Conservation (phyloP, 2,888 invertebrate species). For the Lasius fuliginosus region DNA sequence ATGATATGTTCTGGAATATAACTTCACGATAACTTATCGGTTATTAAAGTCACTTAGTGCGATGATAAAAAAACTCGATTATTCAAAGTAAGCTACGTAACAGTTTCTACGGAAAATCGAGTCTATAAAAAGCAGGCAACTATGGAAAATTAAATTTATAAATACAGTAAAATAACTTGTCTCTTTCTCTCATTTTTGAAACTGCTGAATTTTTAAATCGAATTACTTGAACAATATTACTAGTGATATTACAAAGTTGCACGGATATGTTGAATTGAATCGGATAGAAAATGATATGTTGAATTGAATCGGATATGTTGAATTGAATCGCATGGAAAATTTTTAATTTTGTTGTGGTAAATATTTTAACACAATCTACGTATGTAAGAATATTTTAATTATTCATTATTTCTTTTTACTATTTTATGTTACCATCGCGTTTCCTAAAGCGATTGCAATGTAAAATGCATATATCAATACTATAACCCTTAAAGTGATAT, state of each 20-base stretch:
- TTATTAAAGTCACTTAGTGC: constrained; percentile 19
- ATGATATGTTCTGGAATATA: constrained; percentile 37
- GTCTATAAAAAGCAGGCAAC: not conserved
- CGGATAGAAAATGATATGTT: not conserved
- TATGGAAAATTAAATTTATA: constrained; percentile 18
- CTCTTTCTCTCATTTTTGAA: not conserved
- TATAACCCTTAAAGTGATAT: constrained; percentile 1
- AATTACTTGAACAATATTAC: not conserved
- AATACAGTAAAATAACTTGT: constrained; percentile 14
- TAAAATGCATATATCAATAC: not conserved
- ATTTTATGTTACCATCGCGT: not conserved
- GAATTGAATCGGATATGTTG: not conserved
- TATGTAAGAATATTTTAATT: not conserved
- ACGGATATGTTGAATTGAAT: not conserved
- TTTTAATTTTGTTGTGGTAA: not conserved
- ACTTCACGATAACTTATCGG: constrained; percentile 58
- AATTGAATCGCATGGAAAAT: not conserved
- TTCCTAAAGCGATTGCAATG: not conserved
- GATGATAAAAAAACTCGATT: constrained; percentile 12
- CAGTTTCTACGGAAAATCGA: constrained; percentile 16
- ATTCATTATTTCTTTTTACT: not conserved
- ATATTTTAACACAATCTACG: not conserved
- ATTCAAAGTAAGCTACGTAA: not conserved
- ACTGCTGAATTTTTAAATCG: constrained; percentile 2
- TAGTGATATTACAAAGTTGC: not conserved